These are phyloP conservation scores for Uloborus diversus DNA, from an alignment of 1,140 invertebrate species.

Conservation along the genomic window DNA sequence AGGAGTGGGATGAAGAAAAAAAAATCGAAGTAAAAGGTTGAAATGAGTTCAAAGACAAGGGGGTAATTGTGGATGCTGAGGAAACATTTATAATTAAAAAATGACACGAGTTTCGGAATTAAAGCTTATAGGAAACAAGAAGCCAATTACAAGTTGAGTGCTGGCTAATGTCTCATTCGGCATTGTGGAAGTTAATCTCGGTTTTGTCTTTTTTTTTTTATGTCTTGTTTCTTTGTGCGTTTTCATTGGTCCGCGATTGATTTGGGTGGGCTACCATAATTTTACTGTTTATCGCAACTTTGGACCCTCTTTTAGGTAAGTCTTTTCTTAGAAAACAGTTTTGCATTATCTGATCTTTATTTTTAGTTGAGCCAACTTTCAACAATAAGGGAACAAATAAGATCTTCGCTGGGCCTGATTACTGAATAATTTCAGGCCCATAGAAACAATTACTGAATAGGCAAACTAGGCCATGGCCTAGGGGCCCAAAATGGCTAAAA, in stretches of 20 bases:
- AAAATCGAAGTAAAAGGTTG: slow-evolving; percentile 40
- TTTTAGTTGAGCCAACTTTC: too few relatives aligned
- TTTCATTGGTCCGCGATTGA: neutral
- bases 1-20: slow-evolving; percentile 1
- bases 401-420: too few relatives aligned
- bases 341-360: too few relatives aligned
- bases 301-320: too few relatives aligned
- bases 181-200: slow-evolving; percentile 47
- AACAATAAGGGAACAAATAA: too few relatives aligned
- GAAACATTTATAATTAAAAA: slow-evolving; percentile 57
- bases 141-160: slow-evolving; percentile 47
- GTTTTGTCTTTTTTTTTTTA: slow-evolving; percentile 15
- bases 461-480: too few relatives aligned
- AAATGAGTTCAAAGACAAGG: slow-evolving; percentile 47
- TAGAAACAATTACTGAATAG: too few relatives aligned
- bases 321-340: too few relatives aligned
- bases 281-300: neutral
- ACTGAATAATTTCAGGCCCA: too few relatives aligned
- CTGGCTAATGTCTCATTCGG: slow-evolving; percentile 13
- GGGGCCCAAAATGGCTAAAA: too few relatives aligned
- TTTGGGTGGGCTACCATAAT: neutral
- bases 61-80: slow-evolving; percentile 46
- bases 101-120: slow-evolving; percentile 55
- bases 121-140: slow-evolving; percentile 44
- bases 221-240: neutral